phyloP scores from a whole-genome alignment of 2,888 invertebrate species.

The Nemoura dubitans region DNA sequence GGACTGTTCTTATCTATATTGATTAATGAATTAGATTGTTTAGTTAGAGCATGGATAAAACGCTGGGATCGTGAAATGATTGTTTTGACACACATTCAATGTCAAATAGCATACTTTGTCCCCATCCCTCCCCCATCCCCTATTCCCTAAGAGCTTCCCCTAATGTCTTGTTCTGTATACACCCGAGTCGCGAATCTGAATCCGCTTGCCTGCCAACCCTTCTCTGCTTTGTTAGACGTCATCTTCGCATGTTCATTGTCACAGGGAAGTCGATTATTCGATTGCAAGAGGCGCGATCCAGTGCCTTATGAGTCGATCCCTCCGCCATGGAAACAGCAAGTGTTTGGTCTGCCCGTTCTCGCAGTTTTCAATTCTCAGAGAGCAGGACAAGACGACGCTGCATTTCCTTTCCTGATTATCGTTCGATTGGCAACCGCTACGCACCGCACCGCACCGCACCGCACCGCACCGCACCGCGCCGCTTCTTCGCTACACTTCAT shows the following conservation, averaged over 20 bases:
- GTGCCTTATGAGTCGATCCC: too few species aligned
- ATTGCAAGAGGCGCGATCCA: not conserved
- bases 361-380: not conserved
- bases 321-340: too few species aligned
- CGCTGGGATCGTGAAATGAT: not conserved
- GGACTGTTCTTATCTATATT: not conserved
- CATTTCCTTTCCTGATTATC: not conserved
- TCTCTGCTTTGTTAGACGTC: not conserved
- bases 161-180: not conserved
- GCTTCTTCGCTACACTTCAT: not conserved
- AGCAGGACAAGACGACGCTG: not conserved
- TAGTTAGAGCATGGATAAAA: not conserved
- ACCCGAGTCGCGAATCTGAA: not conserved
- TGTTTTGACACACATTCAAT: not conserved
- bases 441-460: too few species aligned
- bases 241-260: not conserved
- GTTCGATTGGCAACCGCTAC: not conserved
- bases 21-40: not conserved
- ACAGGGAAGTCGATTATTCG: not conserved
- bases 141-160: not conserved
- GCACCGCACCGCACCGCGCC: too few species aligned
- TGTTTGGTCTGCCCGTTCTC: not conserved
- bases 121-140: not conserved
- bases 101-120: not conserved
- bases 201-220: not conserved